Conservation (phyloP, 2,113 vertebrate species). For the Addax nasomaculatus region DNA sequence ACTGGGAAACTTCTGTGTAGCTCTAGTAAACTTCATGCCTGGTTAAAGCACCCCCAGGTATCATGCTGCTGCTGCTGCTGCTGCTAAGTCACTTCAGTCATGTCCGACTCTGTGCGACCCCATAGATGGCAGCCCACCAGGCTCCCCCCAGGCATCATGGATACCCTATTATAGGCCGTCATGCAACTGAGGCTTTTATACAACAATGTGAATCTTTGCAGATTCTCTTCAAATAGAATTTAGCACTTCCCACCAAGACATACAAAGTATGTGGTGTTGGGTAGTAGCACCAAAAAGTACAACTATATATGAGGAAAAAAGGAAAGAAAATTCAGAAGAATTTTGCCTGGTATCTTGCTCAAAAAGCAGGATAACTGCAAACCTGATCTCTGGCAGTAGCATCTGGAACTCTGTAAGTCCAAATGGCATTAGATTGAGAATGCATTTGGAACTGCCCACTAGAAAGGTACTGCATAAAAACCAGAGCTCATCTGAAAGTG, state of each 20-base stretch:
- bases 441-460: neutral
- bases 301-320: neutral
- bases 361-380: neutral
- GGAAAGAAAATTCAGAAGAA: neutral
- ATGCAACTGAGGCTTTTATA: neutral
- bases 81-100: no score
- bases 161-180: neutral
- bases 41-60: neutral
- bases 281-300: neutral
- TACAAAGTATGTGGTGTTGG: neutral
- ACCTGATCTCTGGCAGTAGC: neutral
- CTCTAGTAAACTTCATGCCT: neutral
- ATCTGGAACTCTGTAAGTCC: neutral
- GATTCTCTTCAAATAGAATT: neutral
- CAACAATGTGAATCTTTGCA: neutral
- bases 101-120: no score
- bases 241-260: neutral
- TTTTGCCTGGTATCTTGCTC: neutral
- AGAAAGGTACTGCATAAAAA: neutral
- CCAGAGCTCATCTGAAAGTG: neutral
- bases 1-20: neutral
- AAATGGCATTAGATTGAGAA: neutral
- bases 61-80: no score
- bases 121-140: no score
- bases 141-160: neutral